Evolutionary conservation across 2,797 vertebrate species (phyloP).

Genomic region (Tragopan temminckii): DNA sequence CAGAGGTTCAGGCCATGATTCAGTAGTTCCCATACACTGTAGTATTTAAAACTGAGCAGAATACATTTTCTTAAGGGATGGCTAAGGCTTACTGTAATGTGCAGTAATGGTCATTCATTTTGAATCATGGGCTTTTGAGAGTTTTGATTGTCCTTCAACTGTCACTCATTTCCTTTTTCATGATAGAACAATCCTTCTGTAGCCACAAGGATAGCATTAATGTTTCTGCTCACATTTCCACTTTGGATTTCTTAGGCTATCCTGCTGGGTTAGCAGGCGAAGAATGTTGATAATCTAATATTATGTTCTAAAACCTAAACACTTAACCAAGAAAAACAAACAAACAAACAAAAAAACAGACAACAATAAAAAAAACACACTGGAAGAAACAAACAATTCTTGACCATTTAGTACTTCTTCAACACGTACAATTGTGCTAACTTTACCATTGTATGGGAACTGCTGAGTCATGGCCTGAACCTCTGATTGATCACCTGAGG

Average conservation of each 20-base stretch:
- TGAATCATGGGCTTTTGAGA: accelerated
- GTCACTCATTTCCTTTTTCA: background rate
- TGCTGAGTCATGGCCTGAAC: too few relatives aligned
- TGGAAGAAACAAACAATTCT: too few relatives aligned
- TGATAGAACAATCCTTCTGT: accelerated
- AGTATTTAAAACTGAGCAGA: background rate
- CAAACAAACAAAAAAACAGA: too few relatives aligned
- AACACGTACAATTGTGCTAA: too few relatives aligned
- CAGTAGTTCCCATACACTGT: too few relatives aligned
- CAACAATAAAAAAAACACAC: too few relatives aligned
- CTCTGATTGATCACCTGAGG: too few relatives aligned
- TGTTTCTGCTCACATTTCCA: background rate
- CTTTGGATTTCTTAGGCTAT: background rate
- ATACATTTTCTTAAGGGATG: background rate
- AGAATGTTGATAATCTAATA: background rate
- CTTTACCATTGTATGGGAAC: too few relatives aligned
- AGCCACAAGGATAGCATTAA: background rate
- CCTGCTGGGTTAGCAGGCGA: background rate
- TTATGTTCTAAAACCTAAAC: background rate
- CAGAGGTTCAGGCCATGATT: too few relatives aligned
- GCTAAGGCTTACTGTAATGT: background rate
- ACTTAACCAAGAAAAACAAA: too few relatives aligned
- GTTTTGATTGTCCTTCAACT: background rate
- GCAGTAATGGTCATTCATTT: background rate
- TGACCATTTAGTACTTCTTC: too few relatives aligned